Evolutionary conservation across 2,888 invertebrate species (phyloP).

Genomic region (Agonum fuliginosum): DNA sequence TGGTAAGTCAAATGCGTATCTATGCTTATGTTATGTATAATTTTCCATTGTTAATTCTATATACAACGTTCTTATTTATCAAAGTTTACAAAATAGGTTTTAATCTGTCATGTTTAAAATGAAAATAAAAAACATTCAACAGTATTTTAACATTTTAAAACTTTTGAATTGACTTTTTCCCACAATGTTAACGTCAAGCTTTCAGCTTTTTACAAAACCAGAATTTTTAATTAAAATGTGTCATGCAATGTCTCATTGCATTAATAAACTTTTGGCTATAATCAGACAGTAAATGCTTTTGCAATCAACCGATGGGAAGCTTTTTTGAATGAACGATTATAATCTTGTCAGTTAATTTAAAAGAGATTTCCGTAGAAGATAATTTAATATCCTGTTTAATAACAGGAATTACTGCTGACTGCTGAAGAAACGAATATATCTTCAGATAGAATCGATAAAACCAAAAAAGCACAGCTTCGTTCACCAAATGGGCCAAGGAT

Average conservation of each 20-base stretch:
- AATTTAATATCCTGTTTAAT: background rate
- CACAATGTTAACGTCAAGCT: background rate
- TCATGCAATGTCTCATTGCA: background rate
- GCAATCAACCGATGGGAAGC: background rate
- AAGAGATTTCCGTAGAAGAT: constrained; percentile 9
- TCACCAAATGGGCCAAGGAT: constrained; percentile 46
- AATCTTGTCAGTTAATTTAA: constrained; percentile 8
- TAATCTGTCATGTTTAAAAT: no score
- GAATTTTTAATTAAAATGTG: constrained; percentile 13
- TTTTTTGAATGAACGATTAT: constrained; percentile 23
- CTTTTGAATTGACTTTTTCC: background rate
- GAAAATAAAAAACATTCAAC: no score
- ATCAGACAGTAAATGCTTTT: background rate
- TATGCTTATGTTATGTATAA: no score
- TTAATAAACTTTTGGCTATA: background rate
- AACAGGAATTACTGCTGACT: background rate
- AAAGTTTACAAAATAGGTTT: no score
- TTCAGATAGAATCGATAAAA: background rate
- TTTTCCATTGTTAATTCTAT: no score
- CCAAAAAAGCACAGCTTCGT: constrained; percentile 1
- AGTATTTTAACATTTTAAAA: background rate
- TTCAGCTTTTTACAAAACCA: background rate
- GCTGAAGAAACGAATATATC: background rate
- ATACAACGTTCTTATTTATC: no score
- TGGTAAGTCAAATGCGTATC: no score